These are phyloP conservation scores for Archivesica marissinica DNA, from an alignment of 1,140 invertebrate genomes.

Conservation along the genomic window DNA sequence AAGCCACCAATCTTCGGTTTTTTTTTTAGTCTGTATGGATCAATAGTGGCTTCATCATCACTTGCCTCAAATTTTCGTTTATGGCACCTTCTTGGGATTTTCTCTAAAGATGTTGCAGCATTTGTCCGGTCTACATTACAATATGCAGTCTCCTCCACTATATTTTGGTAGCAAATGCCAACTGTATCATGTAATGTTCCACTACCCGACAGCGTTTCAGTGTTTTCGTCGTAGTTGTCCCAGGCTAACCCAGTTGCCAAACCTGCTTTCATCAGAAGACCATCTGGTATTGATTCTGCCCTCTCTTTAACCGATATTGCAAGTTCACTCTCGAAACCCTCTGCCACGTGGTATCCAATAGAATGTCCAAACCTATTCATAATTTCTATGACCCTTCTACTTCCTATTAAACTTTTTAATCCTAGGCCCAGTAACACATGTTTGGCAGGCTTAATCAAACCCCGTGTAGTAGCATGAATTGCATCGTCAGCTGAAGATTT, in stretches of 20 bases:
- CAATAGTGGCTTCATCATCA: background rate
- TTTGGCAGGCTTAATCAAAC: slow-evolving; percentile 35
- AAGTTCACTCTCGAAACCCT: slow-evolving; percentile 38
- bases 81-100: too few species aligned
- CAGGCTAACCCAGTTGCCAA: slow-evolving; percentile 81
- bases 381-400: slow-evolving; percentile 49
- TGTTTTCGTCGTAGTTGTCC: slow-evolving; percentile 84
- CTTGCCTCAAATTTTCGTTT: background rate
- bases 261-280: slow-evolving; percentile 64
- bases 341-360: slow-evolving; percentile 28
- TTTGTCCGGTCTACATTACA: too few species aligned
- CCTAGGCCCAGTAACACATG: slow-evolving; percentile 31
- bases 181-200: slow-evolving; percentile 85
- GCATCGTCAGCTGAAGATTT: slow-evolving; percentile 19
- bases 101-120: too few species aligned
- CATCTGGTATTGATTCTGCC: slow-evolving; percentile 64
- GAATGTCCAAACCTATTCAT: slow-evolving; percentile 47
- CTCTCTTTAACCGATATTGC: background rate
- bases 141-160: too few species aligned
- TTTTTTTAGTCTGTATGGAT: slow-evolving; percentile 40
- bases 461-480: background rate
- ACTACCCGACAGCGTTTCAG: slow-evolving; percentile 83
- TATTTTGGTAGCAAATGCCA: slow-evolving; percentile 81
- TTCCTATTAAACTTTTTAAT: slow-evolving; percentile 51
- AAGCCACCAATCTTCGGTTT: slow-evolving; percentile 12